Evolutionary conservation across 2,888 invertebrate species (phyloP).

Genomic region (Branchellion lobata): DNA sequence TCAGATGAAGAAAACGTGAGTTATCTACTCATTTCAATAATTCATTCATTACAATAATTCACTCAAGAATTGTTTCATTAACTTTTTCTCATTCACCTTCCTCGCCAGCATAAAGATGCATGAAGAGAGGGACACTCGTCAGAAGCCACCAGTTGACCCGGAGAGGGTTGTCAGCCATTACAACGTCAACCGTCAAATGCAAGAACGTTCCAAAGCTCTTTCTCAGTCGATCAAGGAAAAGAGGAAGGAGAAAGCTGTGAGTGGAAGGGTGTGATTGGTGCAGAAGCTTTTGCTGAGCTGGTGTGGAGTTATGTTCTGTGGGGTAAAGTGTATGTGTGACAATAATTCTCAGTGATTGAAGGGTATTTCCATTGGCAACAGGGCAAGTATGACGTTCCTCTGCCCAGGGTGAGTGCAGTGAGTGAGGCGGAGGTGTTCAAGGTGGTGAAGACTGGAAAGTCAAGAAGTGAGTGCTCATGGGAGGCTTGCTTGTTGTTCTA

Average conservation of each 20-base stretch:
- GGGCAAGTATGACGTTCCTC: conserved; percentile 99
- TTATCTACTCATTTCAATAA: conserved; percentile 15
- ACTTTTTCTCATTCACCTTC: background rate
- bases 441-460: conserved; percentile 85
- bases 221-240: conserved; percentile 99
- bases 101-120: conserved; percentile 77
- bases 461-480: conserved; percentile 68
- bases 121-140: conserved; percentile 86
- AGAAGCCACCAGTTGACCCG: conserved; percentile 71
- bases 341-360: background rate
- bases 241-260: conserved; percentile 89
- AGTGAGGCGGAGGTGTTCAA: conserved; percentile 95
- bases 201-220: conserved; percentile 87
- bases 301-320: too few relatives aligned
- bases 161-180: conserved; percentile 94
- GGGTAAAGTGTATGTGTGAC: too few relatives aligned
- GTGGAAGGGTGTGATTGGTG: too few relatives aligned
- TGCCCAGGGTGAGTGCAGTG: conserved; percentile 95
- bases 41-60: background rate
- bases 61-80: background rate
- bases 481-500: background rate
- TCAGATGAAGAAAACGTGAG: conserved; percentile 89
- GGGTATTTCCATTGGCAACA: conserved; percentile 50
- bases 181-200: conserved; percentile 92
- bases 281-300: too few relatives aligned